Conservation (phyloP, 2,797 vertebrate species). For the Microhierax caerulescens region DNA sequence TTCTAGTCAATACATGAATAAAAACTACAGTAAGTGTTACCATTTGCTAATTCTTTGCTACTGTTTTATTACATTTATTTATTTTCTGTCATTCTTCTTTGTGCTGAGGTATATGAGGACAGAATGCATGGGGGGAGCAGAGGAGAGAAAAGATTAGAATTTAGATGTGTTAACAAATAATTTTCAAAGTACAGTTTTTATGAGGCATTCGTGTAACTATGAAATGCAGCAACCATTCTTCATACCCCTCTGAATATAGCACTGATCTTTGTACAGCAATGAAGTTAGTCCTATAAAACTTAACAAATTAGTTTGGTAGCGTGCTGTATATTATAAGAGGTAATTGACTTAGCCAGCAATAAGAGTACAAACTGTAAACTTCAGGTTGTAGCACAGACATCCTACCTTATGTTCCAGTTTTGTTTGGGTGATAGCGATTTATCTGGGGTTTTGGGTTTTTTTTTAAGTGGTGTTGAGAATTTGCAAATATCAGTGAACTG, state of each 20-base stretch:
- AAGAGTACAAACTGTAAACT: background rate
- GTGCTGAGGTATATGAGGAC: background rate
- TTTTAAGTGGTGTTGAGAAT: background rate
- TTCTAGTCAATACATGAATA: background rate
- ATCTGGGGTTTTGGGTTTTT: background rate
- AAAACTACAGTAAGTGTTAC: background rate
- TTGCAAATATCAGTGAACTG: background rate
- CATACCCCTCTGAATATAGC: background rate
- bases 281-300: background rate
- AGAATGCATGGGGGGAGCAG: background rate
- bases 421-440: background rate
- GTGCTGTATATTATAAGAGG: background rate
- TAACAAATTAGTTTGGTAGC: rapidly evolving
- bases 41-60: background rate
- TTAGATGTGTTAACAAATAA: background rate
- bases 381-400: background rate
- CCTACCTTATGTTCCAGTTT: background rate
- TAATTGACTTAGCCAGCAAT: background rate
- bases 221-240: background rate
- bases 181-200: background rate
- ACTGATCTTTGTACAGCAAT: rapidly evolving
- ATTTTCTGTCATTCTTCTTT: background rate
- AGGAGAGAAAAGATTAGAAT: background rate
- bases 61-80: background rate
- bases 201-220: background rate